Percentiles rank a stretch among this genome's conserved stretches.
These are phyloP conservation scores for Laspeyria flexula DNA, from an alignment of 2,888 invertebrate genomes.

Conservation along the genomic window DNA sequence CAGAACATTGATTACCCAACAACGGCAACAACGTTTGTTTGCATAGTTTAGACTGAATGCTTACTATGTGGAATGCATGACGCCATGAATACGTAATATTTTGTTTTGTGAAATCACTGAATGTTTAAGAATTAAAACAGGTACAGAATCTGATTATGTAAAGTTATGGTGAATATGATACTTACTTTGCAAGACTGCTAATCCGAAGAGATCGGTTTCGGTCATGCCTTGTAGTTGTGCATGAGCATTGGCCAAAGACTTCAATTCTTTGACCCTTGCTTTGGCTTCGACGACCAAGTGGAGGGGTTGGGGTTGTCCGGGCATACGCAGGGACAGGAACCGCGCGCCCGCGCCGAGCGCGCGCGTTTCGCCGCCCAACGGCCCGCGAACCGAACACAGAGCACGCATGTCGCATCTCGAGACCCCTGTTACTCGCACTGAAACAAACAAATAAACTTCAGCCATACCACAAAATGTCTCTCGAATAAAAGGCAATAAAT, in stretches of 20 bases:
- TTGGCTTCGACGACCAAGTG: constrained; percentile 90
- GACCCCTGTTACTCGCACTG: constrained; percentile 80
- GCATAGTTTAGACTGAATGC: constrained; percentile 55
- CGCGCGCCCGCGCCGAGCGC: constrained; percentile 88
- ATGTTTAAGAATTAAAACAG: constrained; percentile 45
- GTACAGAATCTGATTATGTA: constrained; percentile 18
- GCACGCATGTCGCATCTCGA: constrained; percentile 89
- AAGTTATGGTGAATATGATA: constrained; percentile 17
- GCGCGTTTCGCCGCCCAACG: constrained; percentile 91
- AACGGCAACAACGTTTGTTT: constrained; percentile 58
- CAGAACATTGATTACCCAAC: constrained; percentile 62
- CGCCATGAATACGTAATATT: constrained; percentile 58
- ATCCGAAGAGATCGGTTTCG: constrained; percentile 94
- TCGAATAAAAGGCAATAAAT: background rate
- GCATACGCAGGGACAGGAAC: constrained; percentile 88
- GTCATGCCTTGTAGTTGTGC: constrained; percentile 93
- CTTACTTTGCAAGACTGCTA: constrained; percentile 93
- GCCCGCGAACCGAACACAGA: constrained; percentile 94
- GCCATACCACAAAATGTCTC: background rate
- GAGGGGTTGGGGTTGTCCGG: constrained; percentile 81
- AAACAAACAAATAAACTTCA: constrained; percentile 47
- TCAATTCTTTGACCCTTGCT: constrained; percentile 93
- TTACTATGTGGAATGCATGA: constrained; percentile 55
- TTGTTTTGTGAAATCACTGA: constrained; percentile 57
- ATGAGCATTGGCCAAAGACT: constrained; percentile 92